Evolutionary conservation across 2,888 invertebrate genomes (phyloP), one percentile per base, ranked within the genome.

Genomic region (Apamea crenata): DNA sequence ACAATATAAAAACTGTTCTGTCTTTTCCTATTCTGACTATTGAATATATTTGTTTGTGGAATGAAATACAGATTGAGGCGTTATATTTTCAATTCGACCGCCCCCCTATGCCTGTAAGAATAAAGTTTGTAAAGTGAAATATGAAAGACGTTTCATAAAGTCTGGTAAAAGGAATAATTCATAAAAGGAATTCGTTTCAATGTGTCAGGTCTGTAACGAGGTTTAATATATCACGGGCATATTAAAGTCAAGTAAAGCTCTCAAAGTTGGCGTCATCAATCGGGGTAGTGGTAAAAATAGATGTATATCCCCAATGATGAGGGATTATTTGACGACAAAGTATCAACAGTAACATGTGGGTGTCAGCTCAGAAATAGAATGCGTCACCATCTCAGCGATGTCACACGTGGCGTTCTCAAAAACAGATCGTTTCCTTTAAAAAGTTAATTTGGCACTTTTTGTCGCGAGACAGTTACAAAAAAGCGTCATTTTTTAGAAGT

Each of bases 371-470:
- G 90, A 95, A 96, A 96, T 96, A 95, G 95, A 95, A 93, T 87
- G 91, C 92, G 93, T 93, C 93, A 91, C 93, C 92, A 92, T 92
- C 92, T 88, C 90, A 83, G 86, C 91, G 89, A 91, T 93, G 94
- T 95, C 96, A 96, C 96, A 97, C 96, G 96, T 96, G 96, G 96
- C 95, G 93, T 91, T 89, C 92, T 94, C 93, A 93, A 95, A 96
- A 96, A 96, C 96, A 95, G 96, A 96, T 96, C 94, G 96, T 96
- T 96, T 96, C 96, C 96, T 96, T 95, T 96, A 96, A 96, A 96
- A 96, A 96, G 96, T 96, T 96, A 96, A 97, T 96, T 96, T 96
- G 95, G 93, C 94, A 91, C 93, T 96, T 96, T 96, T 96, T 96
- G 93, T 95, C 83, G 80, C 82, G 83, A 84, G 90, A 90, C 87